These are phyloP conservation scores for Saguinus imperator DNA, from an alignment of 2,113 vertebrate species.

Conservation along the genomic window DNA sequence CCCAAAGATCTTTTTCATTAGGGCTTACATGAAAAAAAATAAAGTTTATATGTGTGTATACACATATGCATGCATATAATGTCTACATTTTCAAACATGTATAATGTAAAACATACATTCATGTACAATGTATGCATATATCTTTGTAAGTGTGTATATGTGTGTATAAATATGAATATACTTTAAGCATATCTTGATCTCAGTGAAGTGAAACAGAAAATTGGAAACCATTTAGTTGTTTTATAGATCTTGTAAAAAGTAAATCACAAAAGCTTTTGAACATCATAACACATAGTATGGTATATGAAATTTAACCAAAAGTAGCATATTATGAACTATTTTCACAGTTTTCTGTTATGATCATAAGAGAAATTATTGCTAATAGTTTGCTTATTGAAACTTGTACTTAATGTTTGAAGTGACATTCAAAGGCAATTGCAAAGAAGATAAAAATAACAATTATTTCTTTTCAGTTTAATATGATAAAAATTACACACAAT, in stretches of 20 bases:
- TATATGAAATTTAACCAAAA: neutral
- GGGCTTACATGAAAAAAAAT: neutral
- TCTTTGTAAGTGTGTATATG: neutral
- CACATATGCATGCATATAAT: neutral
- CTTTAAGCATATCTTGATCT: neutral
- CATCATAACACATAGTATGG: neutral
- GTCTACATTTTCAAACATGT: neutral
- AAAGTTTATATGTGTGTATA: neutral
- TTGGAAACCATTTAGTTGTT: neutral
- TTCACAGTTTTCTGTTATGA: neutral
- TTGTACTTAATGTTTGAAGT: constrained; percentile 10
- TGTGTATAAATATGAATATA: neutral
- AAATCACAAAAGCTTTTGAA: neutral
- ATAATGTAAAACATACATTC: neutral
- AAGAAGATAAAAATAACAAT: neutral
- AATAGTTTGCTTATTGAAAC: neutral
- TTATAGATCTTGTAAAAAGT: neutral
- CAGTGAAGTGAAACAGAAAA: neutral
- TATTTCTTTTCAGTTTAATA: constrained; percentile 9
- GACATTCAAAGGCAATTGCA: neutral
- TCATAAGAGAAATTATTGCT: constrained; percentile 1
- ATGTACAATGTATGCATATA: neutral
- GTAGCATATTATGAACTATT: neutral
- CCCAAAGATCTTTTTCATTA: neutral
- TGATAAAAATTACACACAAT: neutral